A percentile compares a stretch with the other conserved stretches of the same genome.
phyloP scores from a whole-genome alignment of 2,888 invertebrate species.

The Clepsis dumicolana region DNA sequence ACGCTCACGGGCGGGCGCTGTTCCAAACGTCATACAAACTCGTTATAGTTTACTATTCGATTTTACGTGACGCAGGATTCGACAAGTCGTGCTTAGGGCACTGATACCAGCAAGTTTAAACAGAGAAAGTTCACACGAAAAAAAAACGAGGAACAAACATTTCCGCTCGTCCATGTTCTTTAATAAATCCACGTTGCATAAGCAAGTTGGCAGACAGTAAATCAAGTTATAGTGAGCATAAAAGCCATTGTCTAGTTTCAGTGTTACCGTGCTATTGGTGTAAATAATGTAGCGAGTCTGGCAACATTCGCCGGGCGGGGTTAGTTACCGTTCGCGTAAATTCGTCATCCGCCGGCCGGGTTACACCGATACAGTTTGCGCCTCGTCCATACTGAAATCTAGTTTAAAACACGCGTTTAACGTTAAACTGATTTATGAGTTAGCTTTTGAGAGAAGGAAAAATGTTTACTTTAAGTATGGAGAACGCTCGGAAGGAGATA shows the following conservation, averaged over 20 bases:
- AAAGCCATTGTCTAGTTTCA: conserved; percentile 51
- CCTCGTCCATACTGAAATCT: not conserved
- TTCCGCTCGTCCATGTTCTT: not conserved
- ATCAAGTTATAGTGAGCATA: conserved; percentile 53
- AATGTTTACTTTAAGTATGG: too few relatives aligned
- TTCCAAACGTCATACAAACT: too few relatives aligned
- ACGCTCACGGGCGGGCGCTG: too few relatives aligned
- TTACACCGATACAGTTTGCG: conserved; percentile 2
- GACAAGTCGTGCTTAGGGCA: too few relatives aligned
- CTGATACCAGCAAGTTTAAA: too few relatives aligned
- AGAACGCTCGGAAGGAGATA: too few relatives aligned
- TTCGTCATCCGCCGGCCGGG: conserved; percentile 47
- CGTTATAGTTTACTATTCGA: too few relatives aligned
- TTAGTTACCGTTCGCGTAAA: conserved; percentile 48
- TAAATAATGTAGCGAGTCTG: conserved; percentile 58
- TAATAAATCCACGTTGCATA: conserved; percentile 10
- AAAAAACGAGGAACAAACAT: not conserved
- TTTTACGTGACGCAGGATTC: too few relatives aligned
- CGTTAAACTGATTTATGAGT: not conserved
- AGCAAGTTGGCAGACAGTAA: conserved; percentile 45
- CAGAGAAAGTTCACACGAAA: too few relatives aligned
- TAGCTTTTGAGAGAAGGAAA: not conserved
- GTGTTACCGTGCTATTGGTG: conserved; percentile 48
- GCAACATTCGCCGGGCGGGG: conserved; percentile 48
- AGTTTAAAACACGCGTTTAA: conserved; percentile 2